phyloP scores from a whole-genome alignment of 1,140 invertebrate species.

The Drosophila bifasciata region DNA sequence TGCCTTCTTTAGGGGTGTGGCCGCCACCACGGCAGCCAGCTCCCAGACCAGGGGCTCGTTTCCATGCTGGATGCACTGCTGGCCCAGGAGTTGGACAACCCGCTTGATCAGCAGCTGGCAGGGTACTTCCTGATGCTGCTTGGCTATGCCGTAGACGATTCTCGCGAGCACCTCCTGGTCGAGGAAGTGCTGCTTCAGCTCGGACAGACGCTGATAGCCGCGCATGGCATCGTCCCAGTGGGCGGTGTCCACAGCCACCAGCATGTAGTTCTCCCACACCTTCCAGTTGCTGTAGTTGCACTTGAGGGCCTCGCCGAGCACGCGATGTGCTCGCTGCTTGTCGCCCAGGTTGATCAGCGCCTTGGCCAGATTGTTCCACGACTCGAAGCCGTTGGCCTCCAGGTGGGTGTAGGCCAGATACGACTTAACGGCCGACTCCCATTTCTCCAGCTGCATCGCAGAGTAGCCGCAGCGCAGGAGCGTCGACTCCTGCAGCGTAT shows the following conservation, averaged over 20 bases:
- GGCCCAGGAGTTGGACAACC: slow-evolving; percentile 91
- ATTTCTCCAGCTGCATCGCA: slow-evolving; percentile 91
- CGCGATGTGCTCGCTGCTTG: slow-evolving; percentile 92
- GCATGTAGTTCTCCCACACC: slow-evolving; percentile 97
- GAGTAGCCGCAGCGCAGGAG: slow-evolving; percentile 95
- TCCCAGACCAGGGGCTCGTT: slow-evolving; percentile 91
- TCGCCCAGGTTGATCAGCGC: slow-evolving; percentile 95
- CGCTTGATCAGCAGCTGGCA: slow-evolving; percentile 86
- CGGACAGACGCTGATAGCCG: slow-evolving; percentile 92
- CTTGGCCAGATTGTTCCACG: slow-evolving; percentile 98
- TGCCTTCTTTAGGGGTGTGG: slow-evolving; percentile 86
- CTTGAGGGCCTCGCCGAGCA: slow-evolving; percentile 94
- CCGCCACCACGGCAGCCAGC: slow-evolving; percentile 90
- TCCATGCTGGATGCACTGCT: slow-evolving; percentile 89
- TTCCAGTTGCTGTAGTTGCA: slow-evolving; percentile 98
- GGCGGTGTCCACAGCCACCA: slow-evolving; percentile 91
- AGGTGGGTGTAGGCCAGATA: slow-evolving; percentile 94
- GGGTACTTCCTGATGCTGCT: slow-evolving; percentile 87
- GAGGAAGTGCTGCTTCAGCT: slow-evolving; percentile 92
- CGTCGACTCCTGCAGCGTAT: slow-evolving; percentile 92
- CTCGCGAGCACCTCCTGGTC: slow-evolving; percentile 92
- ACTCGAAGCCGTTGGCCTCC: slow-evolving; percentile 96
- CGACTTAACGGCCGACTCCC: slow-evolving; percentile 92
- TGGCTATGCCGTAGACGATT: slow-evolving; percentile 89
- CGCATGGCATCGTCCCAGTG: slow-evolving; percentile 92